Evolutionary conservation across 2,797 vertebrate genomes (phyloP), one percentile per base, ranked within the genome.

Genomic region (Takifugu rubripes): DNA sequence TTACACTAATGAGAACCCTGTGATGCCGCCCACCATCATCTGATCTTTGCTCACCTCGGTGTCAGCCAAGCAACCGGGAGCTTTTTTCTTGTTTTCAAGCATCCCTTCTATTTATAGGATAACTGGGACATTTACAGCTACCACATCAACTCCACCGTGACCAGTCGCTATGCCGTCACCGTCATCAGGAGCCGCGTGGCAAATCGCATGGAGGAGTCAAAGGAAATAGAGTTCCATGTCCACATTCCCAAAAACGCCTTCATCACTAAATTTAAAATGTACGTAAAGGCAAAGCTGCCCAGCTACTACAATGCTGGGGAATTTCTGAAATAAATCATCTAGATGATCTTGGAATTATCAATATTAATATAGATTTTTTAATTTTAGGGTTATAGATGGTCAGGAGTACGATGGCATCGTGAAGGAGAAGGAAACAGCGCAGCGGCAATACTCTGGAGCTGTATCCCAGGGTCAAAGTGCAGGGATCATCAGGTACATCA

Each of bases 261-360:
- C 83, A 95, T 98, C 90, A 94, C 90, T 79, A 95, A 93, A 81
- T 98, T 96, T 78, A 93, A 84, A 83, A 95, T 98, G 96, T 98
- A 84, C 52, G 94, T 86, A 21, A n/a, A 53, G 26, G 3, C 5
- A 45, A 56, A 61, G 25, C 9, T 8, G 0, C 21, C 0, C 2
- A 12, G 1, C 58, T 7, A n/a, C 45, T 42, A 21, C 25, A 3
- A 15, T 5, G 44, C 0, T 4, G 3, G 52, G 52, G 0, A 17
- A 43, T 25, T n/a, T 0, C 5, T 29, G 3, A n/a, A 49, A n/a
- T n/a, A n/a, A 53, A 24, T 8, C 10, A 36, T 42, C n/a, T 5
- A 47, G 6, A 11, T 7, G 29, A 47, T 25, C 14, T 1, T 12
- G 12, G 36, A 40, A 40, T 40, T 1, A 14, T 40, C 12, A 12